Conservation (phyloP, 2,797 vertebrate genomes). For the Octomys mimax region DNA sequence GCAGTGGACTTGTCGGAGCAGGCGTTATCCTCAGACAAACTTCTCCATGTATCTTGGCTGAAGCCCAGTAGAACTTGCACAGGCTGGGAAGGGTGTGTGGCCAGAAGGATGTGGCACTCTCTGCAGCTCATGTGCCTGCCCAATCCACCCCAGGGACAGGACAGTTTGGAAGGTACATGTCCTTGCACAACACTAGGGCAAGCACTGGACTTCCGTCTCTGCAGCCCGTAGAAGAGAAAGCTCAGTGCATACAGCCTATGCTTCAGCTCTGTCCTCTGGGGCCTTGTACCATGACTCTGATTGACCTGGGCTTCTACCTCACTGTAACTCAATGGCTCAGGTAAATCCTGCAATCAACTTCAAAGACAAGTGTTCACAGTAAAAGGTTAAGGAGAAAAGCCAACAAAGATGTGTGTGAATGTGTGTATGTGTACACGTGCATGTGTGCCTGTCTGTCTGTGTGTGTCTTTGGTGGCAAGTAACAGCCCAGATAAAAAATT, state of each 20-base stretch:
- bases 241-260: fast-evolving
- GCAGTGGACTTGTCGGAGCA: background rate
- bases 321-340: background rate
- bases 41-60: background rate
- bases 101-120: background rate
- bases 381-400: background rate
- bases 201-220: too few relatives aligned
- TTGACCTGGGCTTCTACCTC: background rate
- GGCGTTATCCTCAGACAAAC: background rate
- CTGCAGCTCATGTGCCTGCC: background rate
- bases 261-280: background rate
- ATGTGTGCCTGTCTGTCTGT: background rate
- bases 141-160: background rate
- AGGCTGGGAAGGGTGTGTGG: fast-evolving
- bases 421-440: background rate
- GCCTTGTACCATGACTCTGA: background rate
- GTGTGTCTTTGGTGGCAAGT: background rate
- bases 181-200: background rate
- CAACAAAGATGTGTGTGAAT: background rate
- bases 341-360: background rate
- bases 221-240: background rate
- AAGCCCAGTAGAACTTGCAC: background rate
- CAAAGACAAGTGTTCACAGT: background rate
- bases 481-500: background rate
- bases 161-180: background rate